Evolutionary conservation across 2,888 invertebrate species (phyloP).

Genomic region (Aphodius sticticus): DNA sequence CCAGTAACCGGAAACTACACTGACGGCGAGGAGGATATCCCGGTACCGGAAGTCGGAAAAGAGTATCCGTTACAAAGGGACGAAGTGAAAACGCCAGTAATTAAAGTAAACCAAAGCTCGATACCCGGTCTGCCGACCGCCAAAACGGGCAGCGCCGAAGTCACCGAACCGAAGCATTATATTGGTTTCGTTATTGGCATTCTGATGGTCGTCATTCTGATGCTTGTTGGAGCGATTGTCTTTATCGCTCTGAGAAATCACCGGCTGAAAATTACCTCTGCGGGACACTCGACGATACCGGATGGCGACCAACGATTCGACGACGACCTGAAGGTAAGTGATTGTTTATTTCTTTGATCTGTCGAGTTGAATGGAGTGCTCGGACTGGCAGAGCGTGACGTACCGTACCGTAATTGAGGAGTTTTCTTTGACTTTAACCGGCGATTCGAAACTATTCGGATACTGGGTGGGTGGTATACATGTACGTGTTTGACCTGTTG

Average conservation of each 20-base stretch:
- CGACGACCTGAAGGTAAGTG: conserved; percentile 50
- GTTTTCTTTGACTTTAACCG: conserved; percentile 16
- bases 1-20: conserved; percentile 69
- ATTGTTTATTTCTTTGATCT: conserved; percentile 10
- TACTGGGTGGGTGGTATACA: neutral
- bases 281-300: conserved; percentile 47
- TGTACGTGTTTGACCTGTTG: neutral
- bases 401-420: neutral
- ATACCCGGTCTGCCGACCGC: conserved; percentile 40
- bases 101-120: conserved; percentile 64
- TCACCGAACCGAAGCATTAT: conserved; percentile 67
- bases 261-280: conserved; percentile 60
- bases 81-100: conserved; percentile 70
- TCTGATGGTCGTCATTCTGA: conserved; percentile 75
- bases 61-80: conserved; percentile 75
- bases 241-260: conserved; percentile 75
- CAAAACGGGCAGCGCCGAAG: conserved; percentile 59
- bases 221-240: conserved; percentile 73
- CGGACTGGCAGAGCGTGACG: neutral
- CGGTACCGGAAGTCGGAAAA: conserved; percentile 59
- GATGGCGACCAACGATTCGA: conserved; percentile 60
- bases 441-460: neutral
- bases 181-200: conserved; percentile 75
- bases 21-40: conserved; percentile 65
- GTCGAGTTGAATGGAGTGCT: conserved; percentile 19